A percentile compares a stretch with the other conserved stretches of the same genome.
Conservation (phyloP, 2,888 invertebrate species). For the Acanthacorydalis orientalis region DNA sequence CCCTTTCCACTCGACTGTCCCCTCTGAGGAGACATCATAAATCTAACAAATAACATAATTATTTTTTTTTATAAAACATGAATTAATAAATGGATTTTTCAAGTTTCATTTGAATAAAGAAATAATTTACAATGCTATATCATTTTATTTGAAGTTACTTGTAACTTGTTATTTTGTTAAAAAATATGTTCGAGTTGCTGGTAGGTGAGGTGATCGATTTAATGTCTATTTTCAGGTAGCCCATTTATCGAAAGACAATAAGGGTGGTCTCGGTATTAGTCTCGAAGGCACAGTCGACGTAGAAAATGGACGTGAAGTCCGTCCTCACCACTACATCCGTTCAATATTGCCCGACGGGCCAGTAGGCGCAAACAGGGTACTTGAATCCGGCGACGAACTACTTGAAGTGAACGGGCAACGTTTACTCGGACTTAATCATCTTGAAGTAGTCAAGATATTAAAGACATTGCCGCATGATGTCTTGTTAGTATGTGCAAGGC, state of each 20-base stretch:
- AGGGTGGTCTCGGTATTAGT: conserved; percentile 78
- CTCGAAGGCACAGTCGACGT: conserved; percentile 88
- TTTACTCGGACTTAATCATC: conserved; percentile 74
- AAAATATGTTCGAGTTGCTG: no score
- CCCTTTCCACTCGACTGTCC: no score
- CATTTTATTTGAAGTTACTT: no score
- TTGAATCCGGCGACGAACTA: conserved; percentile 77
- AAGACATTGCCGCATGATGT: conserved; percentile 70
- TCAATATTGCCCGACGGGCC: conserved; percentile 79
- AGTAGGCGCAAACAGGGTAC: conserved; percentile 56
- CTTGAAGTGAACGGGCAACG: conserved; percentile 74
- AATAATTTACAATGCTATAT: no score
- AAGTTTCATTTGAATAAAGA: no score
- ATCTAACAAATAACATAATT: no score
- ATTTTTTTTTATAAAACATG: no score
- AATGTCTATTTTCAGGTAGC: conserved; percentile 44
- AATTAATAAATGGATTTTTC: no score
- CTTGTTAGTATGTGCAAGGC: conserved; percentile 61
- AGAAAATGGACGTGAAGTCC: conserved; percentile 70
- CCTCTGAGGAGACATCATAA: no score
- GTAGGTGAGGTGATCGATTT: no score
- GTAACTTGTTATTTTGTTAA: no score
- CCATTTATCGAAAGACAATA: conserved; percentile 63
- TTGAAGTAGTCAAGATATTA: conserved; percentile 74
- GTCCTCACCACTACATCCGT: conserved; percentile 85